phyloP scores from a whole-genome alignment of 1,140 invertebrate genomes.

The Apis cerana region DNA sequence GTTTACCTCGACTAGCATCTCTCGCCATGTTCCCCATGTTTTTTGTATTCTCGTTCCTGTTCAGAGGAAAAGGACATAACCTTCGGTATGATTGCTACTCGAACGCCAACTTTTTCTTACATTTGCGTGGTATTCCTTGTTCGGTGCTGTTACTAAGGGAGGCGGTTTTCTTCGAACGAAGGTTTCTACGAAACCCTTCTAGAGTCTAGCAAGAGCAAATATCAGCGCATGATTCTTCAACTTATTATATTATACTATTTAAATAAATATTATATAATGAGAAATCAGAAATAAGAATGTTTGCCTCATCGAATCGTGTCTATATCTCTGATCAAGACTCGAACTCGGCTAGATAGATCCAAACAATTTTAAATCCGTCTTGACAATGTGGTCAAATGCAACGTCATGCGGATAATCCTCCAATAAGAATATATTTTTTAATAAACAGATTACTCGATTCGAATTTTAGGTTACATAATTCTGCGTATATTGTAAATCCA shows the following conservation, averaged over 20 bases:
- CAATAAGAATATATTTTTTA: neutral
- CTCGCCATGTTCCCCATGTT: conserved; percentile 7
- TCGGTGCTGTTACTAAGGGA: conserved; percentile 3
- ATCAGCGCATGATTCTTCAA: neutral
- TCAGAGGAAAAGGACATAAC: conserved; percentile 54
- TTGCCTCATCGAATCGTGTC: too few species aligned
- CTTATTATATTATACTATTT: neutral
- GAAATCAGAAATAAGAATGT: too few species aligned
- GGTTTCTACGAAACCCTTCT: conserved; percentile 43
- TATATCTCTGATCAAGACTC: too few species aligned
- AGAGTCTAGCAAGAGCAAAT: conserved; percentile 16
- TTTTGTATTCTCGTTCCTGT: conserved; percentile 45
- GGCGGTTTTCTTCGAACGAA: conserved; percentile 57
- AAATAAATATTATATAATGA: neutral
- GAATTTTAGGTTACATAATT: neutral
- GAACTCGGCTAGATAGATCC: too few species aligned
- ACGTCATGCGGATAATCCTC: neutral
- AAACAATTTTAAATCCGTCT: too few species aligned
- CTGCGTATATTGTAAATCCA: too few species aligned
- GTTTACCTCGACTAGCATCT: conserved; percentile 30
- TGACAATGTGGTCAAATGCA: neutral
- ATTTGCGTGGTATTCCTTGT: conserved; percentile 35
- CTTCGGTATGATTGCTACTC: conserved; percentile 53
- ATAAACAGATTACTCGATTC: neutral
- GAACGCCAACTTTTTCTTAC: conserved; percentile 54